phyloP scores from a whole-genome alignment of 2,113 vertebrate species.

The Acrocephalus kingi region DNA sequence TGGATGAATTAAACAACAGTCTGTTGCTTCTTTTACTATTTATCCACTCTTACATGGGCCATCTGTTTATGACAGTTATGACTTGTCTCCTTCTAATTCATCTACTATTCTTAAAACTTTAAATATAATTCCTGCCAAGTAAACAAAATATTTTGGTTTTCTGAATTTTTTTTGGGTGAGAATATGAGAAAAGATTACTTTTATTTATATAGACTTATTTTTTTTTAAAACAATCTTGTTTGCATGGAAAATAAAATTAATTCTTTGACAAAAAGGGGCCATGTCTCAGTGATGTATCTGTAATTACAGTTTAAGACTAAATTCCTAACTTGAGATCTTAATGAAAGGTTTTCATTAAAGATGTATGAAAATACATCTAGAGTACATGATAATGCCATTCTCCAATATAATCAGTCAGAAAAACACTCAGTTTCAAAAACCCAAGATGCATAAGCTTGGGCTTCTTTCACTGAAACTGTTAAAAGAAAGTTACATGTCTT shows the following conservation, averaged over 20 bases:
- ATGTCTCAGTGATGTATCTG: not conserved
- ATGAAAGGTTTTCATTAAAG: constrained; percentile 37
- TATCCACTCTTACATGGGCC: not conserved
- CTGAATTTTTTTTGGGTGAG: not conserved
- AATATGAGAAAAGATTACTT: not conserved
- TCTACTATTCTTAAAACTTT: constrained; percentile 1
- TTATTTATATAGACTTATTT: not conserved
- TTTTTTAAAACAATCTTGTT: not conserved
- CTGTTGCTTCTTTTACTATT: not conserved
- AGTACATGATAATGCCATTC: not conserved
- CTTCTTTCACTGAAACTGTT: not conserved
- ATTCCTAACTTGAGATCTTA: not conserved
- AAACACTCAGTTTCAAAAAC: not conserved
- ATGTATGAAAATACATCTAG: not conserved
- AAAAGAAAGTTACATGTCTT: not conserved
- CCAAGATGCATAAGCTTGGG: not conserved
- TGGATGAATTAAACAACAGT: not conserved
- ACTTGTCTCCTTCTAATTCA: constrained; percentile 35
- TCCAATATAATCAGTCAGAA: not conserved
- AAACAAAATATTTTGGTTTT: not conserved
- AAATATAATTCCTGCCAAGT: not conserved
- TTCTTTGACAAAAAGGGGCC: not conserved
- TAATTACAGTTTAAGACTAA: constrained; percentile 31
- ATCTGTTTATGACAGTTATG: constrained; percentile 6
- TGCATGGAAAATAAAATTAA: not conserved